Evolutionary conservation across 2,113 vertebrate genomes (phyloP), one percentile per base, ranked within the genome.

Genomic region (Amblyopsis rosae): DNA sequence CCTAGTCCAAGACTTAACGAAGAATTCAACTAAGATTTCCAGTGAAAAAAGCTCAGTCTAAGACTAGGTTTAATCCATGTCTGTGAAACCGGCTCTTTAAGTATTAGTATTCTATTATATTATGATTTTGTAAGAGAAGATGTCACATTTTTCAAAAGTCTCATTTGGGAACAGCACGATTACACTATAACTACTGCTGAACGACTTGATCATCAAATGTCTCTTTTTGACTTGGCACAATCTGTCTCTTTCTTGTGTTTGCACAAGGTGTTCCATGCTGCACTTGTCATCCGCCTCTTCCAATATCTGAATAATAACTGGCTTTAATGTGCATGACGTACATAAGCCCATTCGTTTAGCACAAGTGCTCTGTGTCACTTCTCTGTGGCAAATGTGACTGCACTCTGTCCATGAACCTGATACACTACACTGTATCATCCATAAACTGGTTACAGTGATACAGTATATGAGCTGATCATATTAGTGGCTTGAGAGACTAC

Each of bases 391-490:
- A 90, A 88, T 87, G 85, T 88, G 83, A 87, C 76, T 67, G 80
- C 79, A 80, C 83, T 79, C 80, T 46, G 54, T 73, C 62, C 66
- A 86, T 41, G 80, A 88, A 87, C 85, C 73, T 86, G 86, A 90
- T 85, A 88, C 79, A 82, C 77, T 77, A 81, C 59, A 81, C 81
- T 79, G 83, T 82, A 84, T 75, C 81, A 79, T 76, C 76, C 65
- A 83, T 90, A 88, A 90, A 86, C 53, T 82, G 76, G 83, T 90
- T 90, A 89, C 70, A 81, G 66, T 64, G 85, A 86, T 83, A 82
- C 74, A 75, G 81, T 82, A 89, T 88, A 82, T 76, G 76, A 69
- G 70, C 56, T 89, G 79, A 90, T 89, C 72, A 48, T 63, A 88
- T 90, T 89, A 90, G 75, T 73, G 67, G 76, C 58, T 67, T 62